Percentiles rank a stretch among this genome's conserved stretches.
Conservation (phyloP, 2,797 vertebrate species). For the Falco naumanni region DNA sequence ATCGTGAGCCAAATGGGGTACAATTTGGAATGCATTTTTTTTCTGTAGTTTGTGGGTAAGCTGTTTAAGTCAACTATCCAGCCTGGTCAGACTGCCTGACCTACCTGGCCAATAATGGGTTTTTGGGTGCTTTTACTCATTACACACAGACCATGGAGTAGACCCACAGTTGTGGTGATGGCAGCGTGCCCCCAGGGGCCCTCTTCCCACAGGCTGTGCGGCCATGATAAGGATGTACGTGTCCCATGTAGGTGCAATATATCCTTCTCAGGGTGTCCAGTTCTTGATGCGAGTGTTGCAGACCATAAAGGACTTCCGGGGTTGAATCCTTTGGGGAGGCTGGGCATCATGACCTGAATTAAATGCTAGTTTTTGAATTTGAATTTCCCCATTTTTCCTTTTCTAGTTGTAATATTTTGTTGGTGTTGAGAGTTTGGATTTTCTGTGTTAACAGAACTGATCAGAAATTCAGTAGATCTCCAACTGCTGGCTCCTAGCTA, state of each 20-base stretch:
- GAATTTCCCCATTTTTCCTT: neutral
- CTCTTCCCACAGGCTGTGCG: fast-evolving
- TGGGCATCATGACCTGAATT: neutral
- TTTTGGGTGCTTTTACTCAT: neutral
- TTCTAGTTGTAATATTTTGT: neutral
- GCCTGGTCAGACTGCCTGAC: neutral
- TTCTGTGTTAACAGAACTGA: conserved; percentile 1
- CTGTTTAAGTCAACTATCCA: neutral
- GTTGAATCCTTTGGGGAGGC: neutral
- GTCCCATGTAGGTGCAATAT: fast-evolving
- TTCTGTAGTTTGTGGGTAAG: neutral
- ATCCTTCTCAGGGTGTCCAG: neutral
- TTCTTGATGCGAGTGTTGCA: neutral
- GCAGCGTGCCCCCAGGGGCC: neutral
- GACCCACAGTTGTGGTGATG: neutral
- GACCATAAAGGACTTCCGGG: neutral
- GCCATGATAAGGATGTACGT: neutral
- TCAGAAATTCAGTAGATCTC: conserved; percentile 9
- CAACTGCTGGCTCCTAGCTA: neutral
- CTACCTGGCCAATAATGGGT: neutral
- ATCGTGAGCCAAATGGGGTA: fast-evolving
- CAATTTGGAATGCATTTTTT: neutral
- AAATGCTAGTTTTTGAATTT: neutral
- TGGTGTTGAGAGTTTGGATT: conserved; percentile 26
- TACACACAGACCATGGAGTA: fast-evolving